Evolutionary conservation across 2,888 invertebrate species (phyloP), one percentile per base, ranked within the genome.

Genomic region (Drosophila seclusa): DNA sequence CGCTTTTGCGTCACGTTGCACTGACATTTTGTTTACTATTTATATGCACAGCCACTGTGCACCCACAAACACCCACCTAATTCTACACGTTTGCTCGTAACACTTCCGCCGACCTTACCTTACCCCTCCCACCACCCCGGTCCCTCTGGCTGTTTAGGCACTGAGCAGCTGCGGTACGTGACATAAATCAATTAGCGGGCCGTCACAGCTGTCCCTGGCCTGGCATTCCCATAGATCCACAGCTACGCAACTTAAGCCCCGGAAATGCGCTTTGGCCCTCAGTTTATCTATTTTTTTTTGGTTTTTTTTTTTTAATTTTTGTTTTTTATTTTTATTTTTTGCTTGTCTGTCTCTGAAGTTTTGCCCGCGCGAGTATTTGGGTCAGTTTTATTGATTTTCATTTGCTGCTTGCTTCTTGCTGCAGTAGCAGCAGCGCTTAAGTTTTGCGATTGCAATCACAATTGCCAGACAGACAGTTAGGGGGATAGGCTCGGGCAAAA

Each of bases 341-440:
- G 38, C 52, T 55, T 24, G 24, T 2, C 62, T 55, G 61, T 61
- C 65, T 65, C 55, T 66, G 68, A 85, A 82, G 83, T 84, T 85
- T 79, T 49, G 70, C 72, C 80, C 84, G 83, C 84, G 86, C 86
- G 80, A 45, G 45, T 83, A 86, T 86, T 86, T 86, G 89, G 85
- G 85, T 86, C 85, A 86, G 82, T 88, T 86, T 86, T 86, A 86
- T 86, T 86, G 85, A 86, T 86, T 85, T 88, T 85, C 62, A 48
- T 63, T 61, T 65, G 78, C 70, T 62, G 76, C 70, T 24, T 42
- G 5, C 40, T 40, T 6, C 29, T 32, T 32, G 32, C 11, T 32
- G 40, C 40, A 40, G 40, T 11, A 21, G 42, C 62, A 73, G 68
- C 73, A 77, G 66, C 73, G 69, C 65, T 69, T 69, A 77, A 78